Evolutionary conservation across 2,888 invertebrate genomes (phyloP).

Genomic region (Hirtodrosophila duncani): DNA sequence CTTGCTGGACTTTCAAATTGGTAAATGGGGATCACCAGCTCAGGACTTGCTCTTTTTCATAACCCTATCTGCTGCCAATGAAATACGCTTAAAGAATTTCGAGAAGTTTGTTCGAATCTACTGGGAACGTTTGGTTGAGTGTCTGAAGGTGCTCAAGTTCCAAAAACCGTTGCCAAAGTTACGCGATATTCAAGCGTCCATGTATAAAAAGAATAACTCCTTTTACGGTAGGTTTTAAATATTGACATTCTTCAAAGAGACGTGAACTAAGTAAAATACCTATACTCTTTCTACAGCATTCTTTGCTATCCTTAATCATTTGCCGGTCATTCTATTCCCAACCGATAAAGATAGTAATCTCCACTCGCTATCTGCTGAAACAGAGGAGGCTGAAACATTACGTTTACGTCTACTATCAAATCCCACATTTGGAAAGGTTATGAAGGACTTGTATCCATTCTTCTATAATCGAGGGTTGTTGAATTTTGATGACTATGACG

Average conservation of each 20-base stretch:
- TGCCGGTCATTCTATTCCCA: constrained; percentile 33
- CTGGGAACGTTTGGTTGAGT: constrained; percentile 52
- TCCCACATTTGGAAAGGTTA: constrained; percentile 53
- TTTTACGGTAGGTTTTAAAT: constrained; percentile 27
- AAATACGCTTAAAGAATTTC: constrained; percentile 52
- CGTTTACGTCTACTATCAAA: constrained; percentile 42
- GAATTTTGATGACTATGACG: constrained; percentile 42
- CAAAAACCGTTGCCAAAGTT: constrained; percentile 46
- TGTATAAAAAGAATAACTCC: constrained; percentile 39
- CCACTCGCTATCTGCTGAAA: constrained; percentile 20
- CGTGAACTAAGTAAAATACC: neutral
- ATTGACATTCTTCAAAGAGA: neutral
- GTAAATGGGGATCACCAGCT: constrained; percentile 66
- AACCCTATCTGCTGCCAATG: constrained; percentile 48
- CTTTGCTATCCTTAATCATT: constrained; percentile 30
- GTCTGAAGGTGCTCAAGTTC: constrained; percentile 50
- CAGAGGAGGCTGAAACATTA: constrained; percentile 37
- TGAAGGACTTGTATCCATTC: constrained; percentile 69
- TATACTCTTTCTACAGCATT: constrained; percentile 24
- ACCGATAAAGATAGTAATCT: constrained; percentile 47
- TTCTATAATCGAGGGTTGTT: constrained; percentile 64
- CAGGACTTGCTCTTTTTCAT: constrained; percentile 65
- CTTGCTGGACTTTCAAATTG: constrained; percentile 71
- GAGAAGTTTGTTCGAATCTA: constrained; percentile 61
- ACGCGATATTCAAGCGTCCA: constrained; percentile 46